These are phyloP conservation scores for Ptilorrhoa leucosticta DNA, from an alignment of 2,113 vertebrate genomes.

Conservation along the genomic window DNA sequence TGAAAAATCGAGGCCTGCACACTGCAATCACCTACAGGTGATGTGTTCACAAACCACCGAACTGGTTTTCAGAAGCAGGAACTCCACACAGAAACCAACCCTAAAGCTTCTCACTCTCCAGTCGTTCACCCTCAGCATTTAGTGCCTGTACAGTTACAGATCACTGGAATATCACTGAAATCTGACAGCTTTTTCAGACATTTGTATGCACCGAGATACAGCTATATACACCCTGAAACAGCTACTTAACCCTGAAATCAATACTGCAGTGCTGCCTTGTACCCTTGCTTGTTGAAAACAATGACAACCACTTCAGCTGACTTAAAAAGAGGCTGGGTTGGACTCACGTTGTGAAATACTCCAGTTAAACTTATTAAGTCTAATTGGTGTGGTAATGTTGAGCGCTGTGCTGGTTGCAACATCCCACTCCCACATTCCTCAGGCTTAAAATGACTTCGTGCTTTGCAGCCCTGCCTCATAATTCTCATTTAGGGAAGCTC, in stretches of 20 bases:
- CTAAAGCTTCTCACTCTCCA: neutral
- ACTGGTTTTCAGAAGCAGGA: neutral
- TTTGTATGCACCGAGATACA: neutral
- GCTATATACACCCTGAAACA: neutral
- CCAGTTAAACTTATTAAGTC: neutral
- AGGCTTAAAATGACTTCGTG: neutral
- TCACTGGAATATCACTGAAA: neutral
- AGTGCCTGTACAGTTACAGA: neutral
- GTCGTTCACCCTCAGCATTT: neutral
- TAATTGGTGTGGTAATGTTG: neutral
- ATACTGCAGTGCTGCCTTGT: neutral
- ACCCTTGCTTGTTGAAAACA: neutral
- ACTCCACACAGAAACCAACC: neutral
- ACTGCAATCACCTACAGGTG: neutral
- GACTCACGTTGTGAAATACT: neutral
- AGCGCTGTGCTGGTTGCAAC: neutral
- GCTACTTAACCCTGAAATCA: neutral
- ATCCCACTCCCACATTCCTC: constrained; percentile 6
- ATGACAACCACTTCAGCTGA: neutral
- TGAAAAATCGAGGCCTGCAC: neutral
- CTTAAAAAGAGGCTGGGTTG: neutral
- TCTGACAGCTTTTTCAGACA: neutral
- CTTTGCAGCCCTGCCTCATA: neutral
- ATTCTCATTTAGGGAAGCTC: neutral
- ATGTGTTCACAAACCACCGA: neutral